These are phyloP conservation scores for Zaprionus lachaisei DNA, from an alignment of 1,140 invertebrate genomes.

Conservation along the genomic window DNA sequence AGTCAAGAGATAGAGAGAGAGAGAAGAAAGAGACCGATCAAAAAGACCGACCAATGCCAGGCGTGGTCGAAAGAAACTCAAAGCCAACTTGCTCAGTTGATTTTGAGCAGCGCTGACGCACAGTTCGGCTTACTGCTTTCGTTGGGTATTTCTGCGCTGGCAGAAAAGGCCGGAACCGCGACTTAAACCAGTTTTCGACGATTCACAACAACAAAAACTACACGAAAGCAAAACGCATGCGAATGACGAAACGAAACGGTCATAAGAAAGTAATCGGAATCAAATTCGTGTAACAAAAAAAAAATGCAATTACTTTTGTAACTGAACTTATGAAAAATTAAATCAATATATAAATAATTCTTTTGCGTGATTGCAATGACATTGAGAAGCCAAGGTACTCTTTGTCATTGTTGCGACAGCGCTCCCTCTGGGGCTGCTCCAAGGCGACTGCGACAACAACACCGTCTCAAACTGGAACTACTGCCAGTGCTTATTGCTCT, in stretches of 20 bases:
- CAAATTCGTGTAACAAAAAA: constrained; percentile 9
- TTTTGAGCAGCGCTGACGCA: constrained; percentile 39
- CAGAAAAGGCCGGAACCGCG: constrained; percentile 51
- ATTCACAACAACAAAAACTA: constrained; percentile 51
- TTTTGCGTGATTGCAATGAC: constrained; percentile 28
- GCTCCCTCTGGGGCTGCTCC: background rate
- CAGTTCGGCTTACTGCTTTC: constrained; percentile 36
- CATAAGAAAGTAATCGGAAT: constrained; percentile 50
- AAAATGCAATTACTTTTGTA: constrained; percentile 22
- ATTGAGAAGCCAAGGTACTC: constrained; percentile 45
- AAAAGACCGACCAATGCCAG: constrained; percentile 10
- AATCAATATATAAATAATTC: constrained; percentile 13
- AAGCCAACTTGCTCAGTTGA: constrained; percentile 49
- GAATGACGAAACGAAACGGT: constrained; percentile 77
- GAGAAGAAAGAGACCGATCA: background rate
- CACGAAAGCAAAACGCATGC: constrained; percentile 57
- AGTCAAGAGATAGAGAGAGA: background rate
- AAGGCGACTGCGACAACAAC: constrained; percentile 17
- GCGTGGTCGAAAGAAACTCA: constrained; percentile 11
- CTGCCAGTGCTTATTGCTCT: constrained; percentile 39
- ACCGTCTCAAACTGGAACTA: constrained; percentile 21
- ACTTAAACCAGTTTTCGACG: constrained; percentile 65
- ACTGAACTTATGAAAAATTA: background rate
- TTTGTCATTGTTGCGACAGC: constrained; percentile 60
- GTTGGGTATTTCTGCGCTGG: constrained; percentile 21